These are phyloP conservation scores for Asarcornis scutulata DNA, from an alignment of 2,113 vertebrate genomes.

Conservation along the genomic window DNA sequence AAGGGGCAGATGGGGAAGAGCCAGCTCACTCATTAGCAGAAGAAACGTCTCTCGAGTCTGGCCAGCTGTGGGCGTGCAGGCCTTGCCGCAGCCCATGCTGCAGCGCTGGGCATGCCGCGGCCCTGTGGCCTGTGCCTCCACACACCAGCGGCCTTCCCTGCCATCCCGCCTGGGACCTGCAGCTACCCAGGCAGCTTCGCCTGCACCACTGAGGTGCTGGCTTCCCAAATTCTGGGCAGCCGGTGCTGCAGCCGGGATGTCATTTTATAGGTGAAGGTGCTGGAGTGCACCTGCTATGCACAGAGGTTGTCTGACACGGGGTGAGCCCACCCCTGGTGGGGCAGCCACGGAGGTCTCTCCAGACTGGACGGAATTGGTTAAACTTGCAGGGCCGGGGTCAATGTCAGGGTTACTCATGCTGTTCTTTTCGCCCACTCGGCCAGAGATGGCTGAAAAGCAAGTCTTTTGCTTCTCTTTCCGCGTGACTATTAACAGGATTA, in stretches of 20 bases:
- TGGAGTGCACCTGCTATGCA: slow-evolving; percentile 45
- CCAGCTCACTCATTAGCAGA: background rate
- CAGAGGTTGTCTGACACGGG: slow-evolving; percentile 63
- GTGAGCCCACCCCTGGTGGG: slow-evolving; percentile 66
- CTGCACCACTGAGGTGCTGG: background rate
- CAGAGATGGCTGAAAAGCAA: slow-evolving; percentile 79
- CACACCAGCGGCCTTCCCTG: background rate
- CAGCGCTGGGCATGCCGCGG: too few species aligned
- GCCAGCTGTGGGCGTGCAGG: too few species aligned
- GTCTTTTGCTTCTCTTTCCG: slow-evolving; percentile 77
- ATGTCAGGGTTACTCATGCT: slow-evolving; percentile 79
- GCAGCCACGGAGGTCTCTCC: slow-evolving; percentile 61
- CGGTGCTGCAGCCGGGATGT: background rate
- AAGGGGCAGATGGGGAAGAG: background rate
- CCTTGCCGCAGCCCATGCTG: too few species aligned
- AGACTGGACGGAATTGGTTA: slow-evolving; percentile 75
- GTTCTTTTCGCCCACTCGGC: slow-evolving; percentile 79
- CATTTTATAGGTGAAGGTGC: slow-evolving; percentile 29
- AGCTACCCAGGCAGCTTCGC: background rate
- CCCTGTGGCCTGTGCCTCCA: too few species aligned
- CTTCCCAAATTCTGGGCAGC: background rate
- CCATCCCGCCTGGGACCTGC: too few species aligned
- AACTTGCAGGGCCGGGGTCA: slow-evolving; percentile 75
- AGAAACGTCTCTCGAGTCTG: background rate
- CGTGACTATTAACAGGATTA: slow-evolving; percentile 69